phyloP scores from a whole-genome alignment of 2,888 invertebrate genomes.

The Morpho helenor region DNA sequence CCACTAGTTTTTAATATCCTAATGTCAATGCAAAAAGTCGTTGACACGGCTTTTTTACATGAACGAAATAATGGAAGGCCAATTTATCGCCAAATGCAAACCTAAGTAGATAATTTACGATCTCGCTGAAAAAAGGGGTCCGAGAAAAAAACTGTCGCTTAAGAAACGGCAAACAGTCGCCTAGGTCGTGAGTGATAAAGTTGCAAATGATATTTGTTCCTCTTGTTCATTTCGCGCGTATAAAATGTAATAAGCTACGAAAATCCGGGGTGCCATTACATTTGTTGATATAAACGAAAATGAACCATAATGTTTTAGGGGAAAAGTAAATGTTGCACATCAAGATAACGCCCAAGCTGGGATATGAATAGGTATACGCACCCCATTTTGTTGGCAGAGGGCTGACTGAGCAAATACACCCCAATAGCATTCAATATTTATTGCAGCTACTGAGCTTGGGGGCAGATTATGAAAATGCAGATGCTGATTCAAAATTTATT shows the following conservation, averaged over 20 bases:
- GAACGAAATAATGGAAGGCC: slow-evolving; percentile 49
- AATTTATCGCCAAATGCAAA: slow-evolving; percentile 67
- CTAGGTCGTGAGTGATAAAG: slow-evolving; percentile 44
- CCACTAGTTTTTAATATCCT: slow-evolving; percentile 24
- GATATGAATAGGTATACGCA: slow-evolving; percentile 37
- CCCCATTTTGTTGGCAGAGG: slow-evolving; percentile 50
- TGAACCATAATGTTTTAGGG: slow-evolving; percentile 24
- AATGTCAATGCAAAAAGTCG: slow-evolving; percentile 33
- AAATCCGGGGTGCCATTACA: slow-evolving; percentile 53
- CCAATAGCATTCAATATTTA: slow-evolving; percentile 66
- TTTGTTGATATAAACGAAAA: slow-evolving; percentile 28
- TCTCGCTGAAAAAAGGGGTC: slow-evolving; percentile 57
- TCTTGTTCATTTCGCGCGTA: slow-evolving; percentile 65
- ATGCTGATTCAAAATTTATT: slow-evolving; percentile 39
- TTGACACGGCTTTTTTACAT: slow-evolving; percentile 50
- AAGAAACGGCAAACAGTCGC: slow-evolving; percentile 18
- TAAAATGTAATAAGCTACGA: slow-evolving; percentile 73
- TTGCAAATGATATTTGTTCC: slow-evolving; percentile 53
- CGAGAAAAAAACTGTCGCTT: slow-evolving; percentile 16
- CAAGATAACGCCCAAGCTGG: slow-evolving; percentile 47
- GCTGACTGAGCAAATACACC: slow-evolving; percentile 61
- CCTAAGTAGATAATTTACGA: slow-evolving; percentile 72
- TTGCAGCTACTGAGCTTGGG: slow-evolving; percentile 51
- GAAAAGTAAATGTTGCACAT: slow-evolving; percentile 37
- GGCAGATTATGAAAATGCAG: slow-evolving; percentile 58